A percentile compares a stretch with the other conserved stretches of the same genome.
Conservation (phyloP, 2,888 invertebrate species). For the Bimastos eiseni region DNA sequence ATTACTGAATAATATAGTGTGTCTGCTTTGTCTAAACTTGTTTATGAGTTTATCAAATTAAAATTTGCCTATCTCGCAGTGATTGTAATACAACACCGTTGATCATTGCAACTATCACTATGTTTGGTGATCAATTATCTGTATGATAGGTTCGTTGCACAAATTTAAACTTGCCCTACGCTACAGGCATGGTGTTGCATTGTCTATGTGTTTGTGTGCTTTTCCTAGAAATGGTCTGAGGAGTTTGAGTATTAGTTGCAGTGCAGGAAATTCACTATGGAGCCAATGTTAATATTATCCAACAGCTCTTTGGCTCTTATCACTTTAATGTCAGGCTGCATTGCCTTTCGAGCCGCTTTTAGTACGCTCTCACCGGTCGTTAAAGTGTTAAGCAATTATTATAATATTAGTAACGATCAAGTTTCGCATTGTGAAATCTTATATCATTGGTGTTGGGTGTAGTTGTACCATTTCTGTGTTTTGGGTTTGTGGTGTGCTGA, state of each 20-base stretch:
- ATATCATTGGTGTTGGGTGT: background rate
- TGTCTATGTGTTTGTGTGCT: background rate
- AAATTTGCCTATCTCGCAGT: background rate
- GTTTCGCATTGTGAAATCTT: background rate
- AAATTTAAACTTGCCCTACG: background rate
- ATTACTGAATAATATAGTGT: background rate
- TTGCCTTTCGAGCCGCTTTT: too few species aligned
- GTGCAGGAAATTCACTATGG: background rate
- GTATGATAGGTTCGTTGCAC: background rate
- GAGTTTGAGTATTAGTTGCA: slow-evolving; percentile 4
- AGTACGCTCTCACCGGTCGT: too few species aligned
- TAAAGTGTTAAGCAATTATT: too few species aligned
- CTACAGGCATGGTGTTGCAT: background rate
- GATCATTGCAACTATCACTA: background rate
- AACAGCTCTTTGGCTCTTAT: too few species aligned
- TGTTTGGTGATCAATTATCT: too few species aligned
- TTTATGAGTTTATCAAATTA: background rate
- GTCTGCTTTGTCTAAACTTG: background rate
- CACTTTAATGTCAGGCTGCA: too few species aligned
- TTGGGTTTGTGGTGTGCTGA: background rate
- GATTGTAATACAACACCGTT: background rate
- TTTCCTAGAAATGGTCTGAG: background rate
- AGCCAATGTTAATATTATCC: background rate
- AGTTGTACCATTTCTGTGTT: background rate
- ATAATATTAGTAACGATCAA: too few species aligned